Evolutionary conservation across 1,140 invertebrate species (phyloP).

Genomic region (Eubasilissa regina): DNA sequence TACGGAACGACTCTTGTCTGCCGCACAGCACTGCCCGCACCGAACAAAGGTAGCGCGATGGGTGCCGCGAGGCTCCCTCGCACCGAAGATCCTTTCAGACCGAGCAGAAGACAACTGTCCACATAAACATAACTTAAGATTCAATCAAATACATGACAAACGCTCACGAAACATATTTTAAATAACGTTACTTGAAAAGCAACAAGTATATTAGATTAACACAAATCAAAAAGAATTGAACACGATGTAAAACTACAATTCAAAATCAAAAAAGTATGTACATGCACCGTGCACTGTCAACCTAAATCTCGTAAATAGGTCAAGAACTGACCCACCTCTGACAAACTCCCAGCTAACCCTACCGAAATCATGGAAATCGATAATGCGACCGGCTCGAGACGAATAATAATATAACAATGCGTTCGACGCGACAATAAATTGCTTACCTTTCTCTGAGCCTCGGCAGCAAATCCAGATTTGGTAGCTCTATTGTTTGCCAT

Average conservation of each 20-base stretch:
- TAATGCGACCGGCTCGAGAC: slow-evolving; percentile 20
- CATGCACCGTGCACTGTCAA: slow-evolving; percentile 11
- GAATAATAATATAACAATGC: background rate
- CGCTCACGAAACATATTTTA: too few relatives aligned
- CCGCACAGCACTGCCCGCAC: too few relatives aligned
- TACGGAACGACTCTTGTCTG: too few relatives aligned
- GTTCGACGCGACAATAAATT: background rate
- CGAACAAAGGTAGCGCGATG: too few relatives aligned
- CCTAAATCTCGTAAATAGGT: slow-evolving; percentile 49
- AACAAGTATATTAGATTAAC: background rate
- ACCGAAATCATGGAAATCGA: slow-evolving; percentile 44
- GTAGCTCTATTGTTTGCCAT: slow-evolving; percentile 92
- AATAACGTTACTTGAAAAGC: too few relatives aligned
- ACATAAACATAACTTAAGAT: too few relatives aligned
- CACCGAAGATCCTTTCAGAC: too few relatives aligned
- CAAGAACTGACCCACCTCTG: slow-evolving; percentile 47
- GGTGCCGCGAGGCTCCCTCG: too few relatives aligned
- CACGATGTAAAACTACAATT: background rate
- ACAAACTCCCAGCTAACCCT: slow-evolving; percentile 31
- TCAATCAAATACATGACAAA: too few relatives aligned
- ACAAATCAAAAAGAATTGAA: background rate
- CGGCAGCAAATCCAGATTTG: slow-evolving; percentile 95
- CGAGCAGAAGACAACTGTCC: too few relatives aligned
- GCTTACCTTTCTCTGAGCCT: slow-evolving; percentile 90
- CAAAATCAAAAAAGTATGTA: background rate